Evolutionary conservation across 2,888 invertebrate species (phyloP), one percentile per base, ranked within the genome.

Genomic region (Alviniconcha strummeri): DNA sequence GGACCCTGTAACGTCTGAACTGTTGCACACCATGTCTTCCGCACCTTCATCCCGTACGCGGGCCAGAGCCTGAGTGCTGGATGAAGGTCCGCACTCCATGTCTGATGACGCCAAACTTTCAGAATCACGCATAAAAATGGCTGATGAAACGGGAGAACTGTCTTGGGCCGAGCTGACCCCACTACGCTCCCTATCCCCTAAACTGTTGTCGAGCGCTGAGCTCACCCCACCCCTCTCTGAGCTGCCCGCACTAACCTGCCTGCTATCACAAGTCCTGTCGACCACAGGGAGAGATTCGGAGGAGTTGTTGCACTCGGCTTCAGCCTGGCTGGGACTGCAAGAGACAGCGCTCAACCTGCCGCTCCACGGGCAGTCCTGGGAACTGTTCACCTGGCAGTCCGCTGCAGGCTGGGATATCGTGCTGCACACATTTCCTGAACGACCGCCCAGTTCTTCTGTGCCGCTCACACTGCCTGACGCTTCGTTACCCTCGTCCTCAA

Each of bases 311-410:
- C 82, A 69, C 6, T 82, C 77, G 17, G 77, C 77, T 71, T 82
- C 82, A 36, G 56, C 64, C 52, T 77, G 82, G 67, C 56, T 77
- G 67, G 82, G 82, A 19, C 82, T 82, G 75, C 69, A 15, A 9
- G 76, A n/a, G 36, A 56, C 64, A 7, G 55, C 56, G 36, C 19
- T 36, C 11, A 54, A 52, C 60, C 71, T 77, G 55, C 54, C n/a
- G 54, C 56, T 77, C 56, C n/a, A 79, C 5, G 80, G 19, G 52
- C 81, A 79, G 79, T 86, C 86, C 64, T 84, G 85, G 13, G 86
- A 86, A 81, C 86, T 86, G 69, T 86, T 86, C 69, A 86, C 86
- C 67, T 84, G 86, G 75, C 86, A 86, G 11, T 86, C 86, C 57
- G 77, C 74, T 11, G 79, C 72, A 60, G 77, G 54, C 67, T 82